Conservation (phyloP, 2,888 invertebrate species). For the Dasysyrphus albostriatus region DNA sequence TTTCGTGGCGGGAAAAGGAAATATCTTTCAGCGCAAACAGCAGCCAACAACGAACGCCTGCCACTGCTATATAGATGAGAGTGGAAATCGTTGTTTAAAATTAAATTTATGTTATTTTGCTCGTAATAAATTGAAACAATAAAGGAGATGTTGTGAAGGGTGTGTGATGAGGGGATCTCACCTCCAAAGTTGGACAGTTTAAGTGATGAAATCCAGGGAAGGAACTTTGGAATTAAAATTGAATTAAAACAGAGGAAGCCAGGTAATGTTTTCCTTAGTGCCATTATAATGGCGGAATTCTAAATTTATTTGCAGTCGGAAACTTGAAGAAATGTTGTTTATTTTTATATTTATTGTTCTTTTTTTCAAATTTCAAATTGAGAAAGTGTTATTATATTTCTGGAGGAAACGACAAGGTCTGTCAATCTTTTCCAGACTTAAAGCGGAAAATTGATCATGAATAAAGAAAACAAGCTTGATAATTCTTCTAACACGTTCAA, state of each 20-base stretch:
- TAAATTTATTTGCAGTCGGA: conserved; percentile 12
- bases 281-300: conserved; percentile 22
- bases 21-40: background rate
- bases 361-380: background rate
- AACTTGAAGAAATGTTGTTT: conserved; percentile 14
- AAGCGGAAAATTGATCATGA: background rate
- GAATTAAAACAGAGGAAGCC: conserved; percentile 40
- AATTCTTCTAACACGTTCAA: too few relatives aligned
- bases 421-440: background rate
- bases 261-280: conserved; percentile 41
- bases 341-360: background rate
- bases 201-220: conserved; percentile 56
- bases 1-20: conserved; percentile 28
- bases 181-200: conserved; percentile 23
- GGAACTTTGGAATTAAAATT: conserved; percentile 49
- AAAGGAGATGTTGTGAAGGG: conserved; percentile 55
- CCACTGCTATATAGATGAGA: conserved; percentile 10
- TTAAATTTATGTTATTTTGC: conserved; percentile 71
- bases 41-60: background rate
- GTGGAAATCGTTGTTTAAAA: conserved; percentile 67
- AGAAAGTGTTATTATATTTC: background rate
- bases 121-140: conserved; percentile 71
- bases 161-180: background rate
- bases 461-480: background rate
- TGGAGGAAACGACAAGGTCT: background rate